Conservation (phyloP, 2,888 invertebrate genomes). For the Barypeithes pellucidus region DNA sequence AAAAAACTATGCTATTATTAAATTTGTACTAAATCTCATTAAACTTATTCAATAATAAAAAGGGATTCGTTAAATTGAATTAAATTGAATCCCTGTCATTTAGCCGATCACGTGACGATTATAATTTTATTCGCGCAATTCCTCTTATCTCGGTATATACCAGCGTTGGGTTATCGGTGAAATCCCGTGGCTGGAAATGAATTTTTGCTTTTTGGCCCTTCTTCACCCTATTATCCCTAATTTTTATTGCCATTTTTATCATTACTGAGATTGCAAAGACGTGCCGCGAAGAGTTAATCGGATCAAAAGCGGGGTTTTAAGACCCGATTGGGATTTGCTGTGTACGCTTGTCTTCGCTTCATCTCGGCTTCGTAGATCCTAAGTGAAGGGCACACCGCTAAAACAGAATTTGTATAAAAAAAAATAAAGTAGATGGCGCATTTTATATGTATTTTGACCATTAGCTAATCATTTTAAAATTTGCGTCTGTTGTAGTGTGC, state of each 20-base stretch:
- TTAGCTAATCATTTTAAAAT: too few species aligned
- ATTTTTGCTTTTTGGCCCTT: slow-evolving; percentile 59
- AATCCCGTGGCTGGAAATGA: slow-evolving; percentile 58
- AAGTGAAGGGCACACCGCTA: slow-evolving; percentile 16
- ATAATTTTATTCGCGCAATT: slow-evolving; percentile 76
- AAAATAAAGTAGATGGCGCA: not conserved
- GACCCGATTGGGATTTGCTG: slow-evolving; percentile 70
- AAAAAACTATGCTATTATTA: not conserved
- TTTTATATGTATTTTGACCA: too few species aligned
- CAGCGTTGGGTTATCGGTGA: slow-evolving; percentile 59
- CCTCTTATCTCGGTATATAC: slow-evolving; percentile 61
- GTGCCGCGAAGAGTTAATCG: slow-evolving; percentile 70
- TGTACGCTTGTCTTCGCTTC: slow-evolving; percentile 66
- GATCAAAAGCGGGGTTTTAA: slow-evolving; percentile 70
- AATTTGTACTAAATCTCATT: not conserved
- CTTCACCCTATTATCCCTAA: slow-evolving; percentile 69
- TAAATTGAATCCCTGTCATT: slow-evolving; percentile 68
- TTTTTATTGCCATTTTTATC: slow-evolving; percentile 72
- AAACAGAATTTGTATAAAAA: not conserved
- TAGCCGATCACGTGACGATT: slow-evolving; percentile 69
- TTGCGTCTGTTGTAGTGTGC: too few species aligned
- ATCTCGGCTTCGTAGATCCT: slow-evolving; percentile 57
- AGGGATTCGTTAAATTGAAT: slow-evolving; percentile 62
- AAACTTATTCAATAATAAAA: slow-evolving; percentile 15
- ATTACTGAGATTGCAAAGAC: slow-evolving; percentile 71